phyloP scores from a whole-genome alignment of 2,888 invertebrate genomes.

The Himalopsyche anomala region DNA sequence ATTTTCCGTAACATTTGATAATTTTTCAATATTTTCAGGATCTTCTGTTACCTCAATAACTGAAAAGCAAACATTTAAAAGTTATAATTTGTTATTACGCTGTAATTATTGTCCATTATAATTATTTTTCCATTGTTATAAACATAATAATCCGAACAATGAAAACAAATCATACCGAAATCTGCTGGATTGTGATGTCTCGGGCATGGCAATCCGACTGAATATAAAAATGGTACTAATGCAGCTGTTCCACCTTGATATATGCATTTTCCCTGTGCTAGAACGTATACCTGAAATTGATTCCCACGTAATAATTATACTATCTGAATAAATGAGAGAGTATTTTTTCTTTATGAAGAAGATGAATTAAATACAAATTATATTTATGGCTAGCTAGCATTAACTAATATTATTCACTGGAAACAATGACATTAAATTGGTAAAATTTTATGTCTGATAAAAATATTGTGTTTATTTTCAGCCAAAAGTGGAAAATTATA shows the following conservation, averaged over 20 bases:
- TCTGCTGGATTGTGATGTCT: constrained; percentile 83
- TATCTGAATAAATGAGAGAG: too few species aligned
- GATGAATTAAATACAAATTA: too few species aligned
- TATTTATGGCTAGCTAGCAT: too few species aligned
- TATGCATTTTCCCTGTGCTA: constrained; percentile 81
- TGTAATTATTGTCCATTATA: too few species aligned
- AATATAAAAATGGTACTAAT: constrained; percentile 78
- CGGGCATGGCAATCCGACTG: constrained; percentile 79
- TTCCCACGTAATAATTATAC: neutral
- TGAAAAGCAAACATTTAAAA: constrained; percentile 69
- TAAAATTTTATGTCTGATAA: too few species aligned
- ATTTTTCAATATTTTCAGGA: constrained; percentile 72
- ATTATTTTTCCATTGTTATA: too few species aligned
- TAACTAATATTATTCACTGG: too few species aligned
- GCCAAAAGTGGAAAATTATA: too few species aligned
- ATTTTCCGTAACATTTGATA: constrained; percentile 78
- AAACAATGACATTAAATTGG: too few species aligned
- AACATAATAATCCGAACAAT: neutral
- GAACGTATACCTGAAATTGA: constrained; percentile 77
- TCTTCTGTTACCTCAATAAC: constrained; percentile 82
- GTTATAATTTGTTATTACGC: neutral
- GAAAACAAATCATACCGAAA: constrained; percentile 76
- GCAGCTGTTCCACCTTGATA: constrained; percentile 81
- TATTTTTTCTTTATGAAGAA: too few species aligned
- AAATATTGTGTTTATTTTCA: too few species aligned